phyloP scores from a whole-genome alignment of 1,140 invertebrate species.

The Drosophila sulfurigaster region DNA sequence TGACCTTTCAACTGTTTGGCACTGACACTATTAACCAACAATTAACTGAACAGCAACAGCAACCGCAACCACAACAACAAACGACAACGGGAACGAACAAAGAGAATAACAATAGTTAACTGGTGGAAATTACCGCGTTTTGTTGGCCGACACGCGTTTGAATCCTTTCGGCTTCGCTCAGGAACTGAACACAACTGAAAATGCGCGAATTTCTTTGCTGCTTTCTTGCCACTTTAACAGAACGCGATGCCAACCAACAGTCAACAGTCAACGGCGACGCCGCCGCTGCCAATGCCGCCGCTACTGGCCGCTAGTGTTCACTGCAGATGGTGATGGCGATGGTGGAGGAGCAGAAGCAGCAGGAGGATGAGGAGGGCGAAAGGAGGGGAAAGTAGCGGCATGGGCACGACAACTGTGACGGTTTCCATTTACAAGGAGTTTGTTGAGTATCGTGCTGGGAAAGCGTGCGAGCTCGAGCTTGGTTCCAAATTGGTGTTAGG shows the following conservation, averaged over 20 bases:
- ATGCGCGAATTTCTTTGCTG: conserved; percentile 78
- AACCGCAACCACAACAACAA: background rate
- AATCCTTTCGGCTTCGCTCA: conserved; percentile 80
- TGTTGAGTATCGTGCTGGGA: conserved; percentile 51
- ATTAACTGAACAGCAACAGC: background rate
- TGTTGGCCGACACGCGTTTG: conserved; percentile 71
- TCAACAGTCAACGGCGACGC: conserved; percentile 34
- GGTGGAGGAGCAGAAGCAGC: background rate
- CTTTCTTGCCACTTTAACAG: conserved; percentile 76
- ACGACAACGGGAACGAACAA: background rate
- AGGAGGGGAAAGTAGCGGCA: conserved; percentile 9
- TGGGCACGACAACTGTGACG: conserved; percentile 76
- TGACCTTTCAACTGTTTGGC: conserved; percentile 4
- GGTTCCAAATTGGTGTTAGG: conserved; percentile 77
- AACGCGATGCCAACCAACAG: conserved; percentile 36
- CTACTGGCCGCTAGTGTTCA: conserved; percentile 28
- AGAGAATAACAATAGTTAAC: background rate
- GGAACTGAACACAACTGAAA: conserved; percentile 65
- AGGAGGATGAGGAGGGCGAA: too few species aligned
- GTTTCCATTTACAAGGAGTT: conserved; percentile 79
- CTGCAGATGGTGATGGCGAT: background rate
- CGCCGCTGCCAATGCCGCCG: conserved; percentile 44
- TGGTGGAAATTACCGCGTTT: conserved; percentile 62
- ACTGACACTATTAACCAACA: conserved; percentile 3
- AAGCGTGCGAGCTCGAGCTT: conserved; percentile 57